These are phyloP conservation scores for Xestobium rufovillosum DNA, from an alignment of 2,888 invertebrate genomes.

Conservation along the genomic window DNA sequence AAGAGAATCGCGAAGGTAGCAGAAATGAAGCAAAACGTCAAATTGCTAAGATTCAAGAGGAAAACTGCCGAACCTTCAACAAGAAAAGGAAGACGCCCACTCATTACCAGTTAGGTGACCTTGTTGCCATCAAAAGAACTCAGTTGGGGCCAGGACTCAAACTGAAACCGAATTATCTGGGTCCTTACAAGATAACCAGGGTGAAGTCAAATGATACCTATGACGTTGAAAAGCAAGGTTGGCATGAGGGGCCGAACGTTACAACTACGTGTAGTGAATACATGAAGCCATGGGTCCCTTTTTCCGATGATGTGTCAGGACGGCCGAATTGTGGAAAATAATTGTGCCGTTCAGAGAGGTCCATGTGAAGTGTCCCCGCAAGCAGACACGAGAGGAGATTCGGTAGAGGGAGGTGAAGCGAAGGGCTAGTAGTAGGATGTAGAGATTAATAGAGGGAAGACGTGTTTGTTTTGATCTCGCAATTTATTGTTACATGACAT, in stretches of 20 bases:
- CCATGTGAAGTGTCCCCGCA: too few relatives aligned
- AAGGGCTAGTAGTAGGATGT: too few relatives aligned
- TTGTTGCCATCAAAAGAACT: conserved; percentile 12
- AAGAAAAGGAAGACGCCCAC: conserved; percentile 1
- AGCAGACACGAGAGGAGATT: too few relatives aligned
- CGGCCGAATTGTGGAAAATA: conserved; percentile 1
- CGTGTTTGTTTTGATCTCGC: too few relatives aligned
- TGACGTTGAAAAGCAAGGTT: conserved; percentile 25
- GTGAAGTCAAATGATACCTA: conserved; percentile 29
- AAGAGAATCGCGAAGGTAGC: background rate
- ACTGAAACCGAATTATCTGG: conserved; percentile 9
- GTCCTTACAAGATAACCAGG: conserved; percentile 25
- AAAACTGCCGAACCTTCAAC: conserved; percentile 1
- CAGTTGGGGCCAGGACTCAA: conserved; percentile 7
- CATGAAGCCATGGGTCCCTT: conserved; percentile 24
- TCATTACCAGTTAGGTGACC: conserved; percentile 4
- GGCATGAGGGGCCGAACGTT: conserved; percentile 24
- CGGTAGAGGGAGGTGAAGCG: too few relatives aligned
- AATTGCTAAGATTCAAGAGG: conserved; percentile 1
- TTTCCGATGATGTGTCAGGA: background rate
- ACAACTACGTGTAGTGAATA: conserved; percentile 27
- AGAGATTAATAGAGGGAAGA: too few relatives aligned
- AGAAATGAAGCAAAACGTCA: background rate
- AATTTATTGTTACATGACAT: too few relatives aligned
- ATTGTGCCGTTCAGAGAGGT: too few relatives aligned